Percentiles rank a stretch among this genome's conserved stretches.
phyloP scores from a whole-genome alignment of 2,113 vertebrate genomes.

The Gopherus flavomarginatus region DNA sequence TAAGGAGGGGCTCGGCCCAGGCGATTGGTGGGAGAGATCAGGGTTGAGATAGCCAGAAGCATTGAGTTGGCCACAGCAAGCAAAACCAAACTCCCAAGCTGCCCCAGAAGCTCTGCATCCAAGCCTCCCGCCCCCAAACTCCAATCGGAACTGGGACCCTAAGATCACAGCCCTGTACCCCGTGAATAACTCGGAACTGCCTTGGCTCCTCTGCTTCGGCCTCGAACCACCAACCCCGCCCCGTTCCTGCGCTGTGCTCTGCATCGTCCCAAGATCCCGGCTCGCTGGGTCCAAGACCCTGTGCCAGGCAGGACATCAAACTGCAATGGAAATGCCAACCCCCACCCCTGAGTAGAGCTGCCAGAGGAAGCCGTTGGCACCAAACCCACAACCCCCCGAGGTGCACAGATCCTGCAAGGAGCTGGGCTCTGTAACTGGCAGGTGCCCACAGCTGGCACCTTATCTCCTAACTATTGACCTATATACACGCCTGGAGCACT shows the following conservation, averaged over 20 bases:
- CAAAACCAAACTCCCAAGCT: no score
- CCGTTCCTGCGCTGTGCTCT: not conserved
- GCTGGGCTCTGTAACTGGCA: not conserved
- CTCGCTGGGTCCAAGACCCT: not conserved
- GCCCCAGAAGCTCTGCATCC: no score
- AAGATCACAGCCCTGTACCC: no score
- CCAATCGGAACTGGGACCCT: not conserved
- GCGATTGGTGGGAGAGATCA: no score
- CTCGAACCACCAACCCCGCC: not conserved
- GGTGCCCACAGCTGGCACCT: not conserved
- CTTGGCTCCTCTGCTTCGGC: not conserved
- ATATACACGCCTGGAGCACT: not conserved
- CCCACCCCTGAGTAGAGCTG: no score
- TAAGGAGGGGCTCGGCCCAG: no score
- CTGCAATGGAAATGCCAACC: not conserved
- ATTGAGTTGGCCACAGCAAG: no score
- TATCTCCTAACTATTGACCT: not conserved
- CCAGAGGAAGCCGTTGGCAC: not conserved
- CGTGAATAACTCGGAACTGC: not conserved
- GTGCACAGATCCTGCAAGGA: not conserved
- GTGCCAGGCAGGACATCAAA: not conserved
- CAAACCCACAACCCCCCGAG: not conserved
- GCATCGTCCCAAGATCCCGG: not conserved
- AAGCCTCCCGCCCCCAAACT: not conserved
- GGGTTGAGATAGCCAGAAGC: no score